phyloP scores from a whole-genome alignment of 2,888 invertebrate species.

The Caenorhabditis angaria region DNA sequence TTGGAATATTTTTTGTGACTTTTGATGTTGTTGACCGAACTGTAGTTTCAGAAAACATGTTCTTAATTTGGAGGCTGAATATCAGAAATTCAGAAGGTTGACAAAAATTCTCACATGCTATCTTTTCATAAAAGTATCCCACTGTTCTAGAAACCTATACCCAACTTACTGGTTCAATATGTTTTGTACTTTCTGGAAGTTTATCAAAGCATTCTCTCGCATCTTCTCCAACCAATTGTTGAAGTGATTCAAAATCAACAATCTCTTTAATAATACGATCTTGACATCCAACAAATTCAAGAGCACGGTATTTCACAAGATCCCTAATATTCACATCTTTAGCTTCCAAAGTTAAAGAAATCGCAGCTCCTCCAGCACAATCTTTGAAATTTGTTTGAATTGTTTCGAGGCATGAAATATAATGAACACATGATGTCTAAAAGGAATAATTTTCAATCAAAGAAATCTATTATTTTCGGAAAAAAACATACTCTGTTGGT shows the following conservation, averaged over 20 bases:
- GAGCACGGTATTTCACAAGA: slow-evolving; percentile 42
- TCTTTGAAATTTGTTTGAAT: slow-evolving; percentile 45
- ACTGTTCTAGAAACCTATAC: too few species aligned
- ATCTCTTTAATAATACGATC: slow-evolving; percentile 50
- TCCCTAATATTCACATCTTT: slow-evolving; percentile 50
- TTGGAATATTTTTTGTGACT: too few species aligned
- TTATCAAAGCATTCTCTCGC: slow-evolving; percentile 57
- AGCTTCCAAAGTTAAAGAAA: slow-evolving; percentile 44
- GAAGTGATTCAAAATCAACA: slow-evolving; percentile 58
- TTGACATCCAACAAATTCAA: slow-evolving; percentile 52
- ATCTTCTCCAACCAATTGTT: slow-evolving; percentile 54
- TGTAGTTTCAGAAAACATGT: too few species aligned
- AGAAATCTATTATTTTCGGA: background rate
- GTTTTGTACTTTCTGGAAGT: slow-evolving; percentile 43
- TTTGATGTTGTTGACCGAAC: too few species aligned
- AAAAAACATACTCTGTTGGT: slow-evolving; percentile 27
- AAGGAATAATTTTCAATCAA: slow-evolving; percentile 3
- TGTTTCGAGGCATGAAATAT: slow-evolving; percentile 47
- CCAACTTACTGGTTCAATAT: slow-evolving; percentile 25
- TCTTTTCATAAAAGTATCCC: too few species aligned
- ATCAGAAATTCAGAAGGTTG: too few species aligned
- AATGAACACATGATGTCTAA: slow-evolving; percentile 54
- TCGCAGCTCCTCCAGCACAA: slow-evolving; percentile 51
- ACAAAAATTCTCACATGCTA: too few species aligned
- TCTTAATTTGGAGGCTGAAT: too few species aligned